Evolutionary conservation across 2,113 vertebrate species (phyloP).

Genomic region (Stegastes partitus): DNA sequence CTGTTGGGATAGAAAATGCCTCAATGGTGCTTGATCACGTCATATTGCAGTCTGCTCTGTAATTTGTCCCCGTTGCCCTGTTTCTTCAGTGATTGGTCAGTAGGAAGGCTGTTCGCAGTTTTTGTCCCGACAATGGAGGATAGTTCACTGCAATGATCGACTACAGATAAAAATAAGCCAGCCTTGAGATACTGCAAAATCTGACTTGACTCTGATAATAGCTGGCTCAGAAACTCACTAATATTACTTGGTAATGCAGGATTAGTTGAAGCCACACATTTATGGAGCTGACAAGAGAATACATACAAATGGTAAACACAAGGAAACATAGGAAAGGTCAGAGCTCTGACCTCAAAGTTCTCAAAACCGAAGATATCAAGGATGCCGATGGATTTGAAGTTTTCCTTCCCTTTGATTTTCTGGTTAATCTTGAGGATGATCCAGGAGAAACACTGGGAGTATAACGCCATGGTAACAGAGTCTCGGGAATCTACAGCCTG

Average conservation of each 20-base stretch:
- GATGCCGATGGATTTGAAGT: conserved; percentile 96
- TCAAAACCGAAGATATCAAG: conserved; percentile 96
- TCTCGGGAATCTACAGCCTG: conserved; percentile 93
- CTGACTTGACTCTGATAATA: too few species aligned
- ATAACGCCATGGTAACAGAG: conserved; percentile 93
- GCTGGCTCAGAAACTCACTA: not conserved
- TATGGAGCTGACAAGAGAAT: not conserved
- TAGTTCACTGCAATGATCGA: not conserved
- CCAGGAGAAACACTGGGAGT: conserved; percentile 95
- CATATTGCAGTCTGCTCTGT: not conserved
- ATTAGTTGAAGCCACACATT: not conserved
- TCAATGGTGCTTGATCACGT: not conserved
- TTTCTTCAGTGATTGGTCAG: too few species aligned
- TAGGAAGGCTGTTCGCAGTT: too few species aligned
- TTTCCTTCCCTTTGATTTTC: conserved; percentile 92
- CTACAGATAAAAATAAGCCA: too few species aligned
- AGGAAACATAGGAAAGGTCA: not conserved
- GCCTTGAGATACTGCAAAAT: too few species aligned
- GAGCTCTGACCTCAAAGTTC: conserved; percentile 90
- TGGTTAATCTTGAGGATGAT: conserved; percentile 93
- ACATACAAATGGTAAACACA: not conserved
- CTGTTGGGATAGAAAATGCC: too few species aligned
- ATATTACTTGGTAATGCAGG: not conserved
- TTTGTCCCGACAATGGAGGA: too few species aligned
- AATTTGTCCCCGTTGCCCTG: not conserved